phyloP scores from a whole-genome alignment of 2,113 vertebrate genomes.

The Ammodytes marinus region DNA sequence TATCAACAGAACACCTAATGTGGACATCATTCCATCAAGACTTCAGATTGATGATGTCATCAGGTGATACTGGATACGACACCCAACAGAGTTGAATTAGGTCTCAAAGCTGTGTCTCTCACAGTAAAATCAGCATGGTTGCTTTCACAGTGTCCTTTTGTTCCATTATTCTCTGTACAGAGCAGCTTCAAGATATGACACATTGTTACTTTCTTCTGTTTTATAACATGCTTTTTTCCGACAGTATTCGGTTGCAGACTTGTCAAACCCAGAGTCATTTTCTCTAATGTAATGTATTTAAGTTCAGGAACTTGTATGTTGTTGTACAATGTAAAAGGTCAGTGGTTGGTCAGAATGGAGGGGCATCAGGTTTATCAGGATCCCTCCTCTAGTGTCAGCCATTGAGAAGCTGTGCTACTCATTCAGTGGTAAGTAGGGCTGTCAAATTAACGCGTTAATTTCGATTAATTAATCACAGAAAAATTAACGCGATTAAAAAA shows the following conservation, averaged over 20 bases:
- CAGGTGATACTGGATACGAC: neutral
- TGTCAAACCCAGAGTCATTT: neutral
- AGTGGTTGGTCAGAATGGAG: neutral
- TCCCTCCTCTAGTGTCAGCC: neutral
- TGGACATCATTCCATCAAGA: too few relatives aligned
- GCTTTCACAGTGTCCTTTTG: constrained; percentile 1
- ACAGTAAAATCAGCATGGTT: neutral
- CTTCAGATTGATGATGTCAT: neutral
- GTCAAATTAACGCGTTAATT: too few relatives aligned
- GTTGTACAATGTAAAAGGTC: too few relatives aligned
- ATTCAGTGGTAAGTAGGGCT: too few relatives aligned
- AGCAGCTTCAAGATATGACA: neutral
- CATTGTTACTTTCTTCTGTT: neutral
- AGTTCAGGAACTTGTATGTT: too few relatives aligned
- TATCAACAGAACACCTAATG: neutral
- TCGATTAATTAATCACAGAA: too few relatives aligned
- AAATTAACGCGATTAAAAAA: too few relatives aligned
- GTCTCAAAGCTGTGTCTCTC: neutral
- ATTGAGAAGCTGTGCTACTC: neutral
- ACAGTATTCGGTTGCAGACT: neutral
- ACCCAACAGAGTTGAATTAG: neutral
- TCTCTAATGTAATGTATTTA: too few relatives aligned
- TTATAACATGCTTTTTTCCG: neutral
- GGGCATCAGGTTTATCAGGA: neutral
- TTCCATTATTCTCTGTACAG: neutral